phyloP scores from a whole-genome alignment of 2,113 vertebrate genomes.

The Psittacula cyanocephala region DNA sequence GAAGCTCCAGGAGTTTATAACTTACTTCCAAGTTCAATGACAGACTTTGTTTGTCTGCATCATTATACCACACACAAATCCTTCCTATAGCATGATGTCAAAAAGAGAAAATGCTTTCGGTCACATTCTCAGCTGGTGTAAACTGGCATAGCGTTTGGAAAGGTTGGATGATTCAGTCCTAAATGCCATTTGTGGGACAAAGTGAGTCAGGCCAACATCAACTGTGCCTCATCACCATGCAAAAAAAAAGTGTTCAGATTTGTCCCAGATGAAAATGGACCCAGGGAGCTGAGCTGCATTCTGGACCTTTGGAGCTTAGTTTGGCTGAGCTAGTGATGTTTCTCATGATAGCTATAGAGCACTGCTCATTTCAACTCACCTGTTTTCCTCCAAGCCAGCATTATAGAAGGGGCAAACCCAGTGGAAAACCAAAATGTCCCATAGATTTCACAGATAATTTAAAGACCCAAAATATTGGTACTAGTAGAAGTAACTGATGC shows the following conservation, averaged over 20 bases:
- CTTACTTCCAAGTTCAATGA: slow-evolving; percentile 7
- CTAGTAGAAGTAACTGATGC: neutral
- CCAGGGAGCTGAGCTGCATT: neutral
- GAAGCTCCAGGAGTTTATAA: slow-evolving; percentile 51
- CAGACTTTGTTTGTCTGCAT: slow-evolving; percentile 38
- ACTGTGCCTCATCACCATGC: neutral
- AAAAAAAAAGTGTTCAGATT: neutral
- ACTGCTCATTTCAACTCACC: neutral
- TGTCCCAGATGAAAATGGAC: neutral
- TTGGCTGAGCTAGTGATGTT: neutral
- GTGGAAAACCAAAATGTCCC: neutral
- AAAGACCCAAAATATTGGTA: neutral
- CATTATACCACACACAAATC: neutral
- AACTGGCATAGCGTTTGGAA: neutral
- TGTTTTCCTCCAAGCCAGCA: neutral
- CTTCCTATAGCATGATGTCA: slow-evolving; percentile 28
- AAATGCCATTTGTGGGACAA: neutral
- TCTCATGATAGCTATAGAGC: rapidly evolving
- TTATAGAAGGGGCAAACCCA: neutral
- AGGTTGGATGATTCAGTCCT: neutral
- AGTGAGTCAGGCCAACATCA: slow-evolving; percentile 32
- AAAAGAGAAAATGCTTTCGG: neutral
- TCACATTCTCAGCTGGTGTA: neutral
- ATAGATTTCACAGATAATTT: neutral
- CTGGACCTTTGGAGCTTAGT: neutral